Conservation (phyloP, 2,113 vertebrate species). For the Siniperca chuatsi region DNA sequence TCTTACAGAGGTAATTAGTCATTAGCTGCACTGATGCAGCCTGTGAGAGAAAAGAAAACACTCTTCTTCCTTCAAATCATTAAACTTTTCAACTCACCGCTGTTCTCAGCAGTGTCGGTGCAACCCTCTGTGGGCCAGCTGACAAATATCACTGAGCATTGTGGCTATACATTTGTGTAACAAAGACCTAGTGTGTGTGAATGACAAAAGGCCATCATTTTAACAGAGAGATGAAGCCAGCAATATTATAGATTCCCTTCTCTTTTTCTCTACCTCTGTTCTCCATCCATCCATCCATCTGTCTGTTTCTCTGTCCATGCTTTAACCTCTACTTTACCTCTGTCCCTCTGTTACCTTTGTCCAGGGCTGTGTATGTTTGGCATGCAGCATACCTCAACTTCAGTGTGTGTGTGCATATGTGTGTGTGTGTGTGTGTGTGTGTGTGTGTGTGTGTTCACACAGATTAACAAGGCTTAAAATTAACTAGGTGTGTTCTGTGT, state of each 20-base stretch:
- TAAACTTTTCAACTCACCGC: not conserved
- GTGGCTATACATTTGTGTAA: not conserved
- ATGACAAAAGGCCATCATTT: too few relatives aligned
- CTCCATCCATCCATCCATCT: constrained; percentile 3
- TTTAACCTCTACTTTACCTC: constrained; percentile 57
- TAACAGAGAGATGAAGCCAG: not conserved
- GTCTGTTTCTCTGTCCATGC: constrained; percentile 17
- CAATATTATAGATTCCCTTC: not conserved
- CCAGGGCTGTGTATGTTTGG: constrained; percentile 39
- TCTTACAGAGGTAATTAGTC: too few relatives aligned
- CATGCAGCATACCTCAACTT: constrained; percentile 28
- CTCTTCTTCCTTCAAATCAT: too few relatives aligned
- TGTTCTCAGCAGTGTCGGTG: not conserved
- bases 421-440: not conserved
- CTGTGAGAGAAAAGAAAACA: not conserved
- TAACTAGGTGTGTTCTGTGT: not conserved
- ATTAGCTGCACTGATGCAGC: too few relatives aligned
- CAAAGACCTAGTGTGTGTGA: too few relatives aligned
- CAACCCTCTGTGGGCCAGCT: not conserved
- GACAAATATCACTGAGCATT: not conserved
- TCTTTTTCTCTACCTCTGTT: not conserved
- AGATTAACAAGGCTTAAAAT: not conserved
- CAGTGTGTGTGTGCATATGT: constrained; percentile 12
- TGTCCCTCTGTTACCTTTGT: constrained; percentile 40
- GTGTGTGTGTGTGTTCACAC: constrained; percentile 1